phyloP scores from a whole-genome alignment of 2,888 invertebrate species.

The Dryobotodes eremita region DNA sequence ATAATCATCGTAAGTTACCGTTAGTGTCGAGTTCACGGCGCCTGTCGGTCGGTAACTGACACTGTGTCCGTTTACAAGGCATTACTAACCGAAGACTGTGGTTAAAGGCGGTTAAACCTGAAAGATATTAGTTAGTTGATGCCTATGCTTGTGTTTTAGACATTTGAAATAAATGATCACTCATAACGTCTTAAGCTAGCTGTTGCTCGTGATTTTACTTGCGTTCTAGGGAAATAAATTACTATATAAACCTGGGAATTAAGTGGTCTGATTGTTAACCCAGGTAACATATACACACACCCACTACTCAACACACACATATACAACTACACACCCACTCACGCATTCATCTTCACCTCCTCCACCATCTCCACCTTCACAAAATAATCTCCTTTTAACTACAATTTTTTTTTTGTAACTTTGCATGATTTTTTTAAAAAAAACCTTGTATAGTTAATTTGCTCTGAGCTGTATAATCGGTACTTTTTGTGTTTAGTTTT shows the following conservation, averaged over 20 bases:
- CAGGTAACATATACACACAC: not conserved
- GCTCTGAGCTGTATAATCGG: too few relatives aligned
- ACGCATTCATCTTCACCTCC: too few relatives aligned
- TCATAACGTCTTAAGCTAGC: too few relatives aligned
- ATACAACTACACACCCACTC: not conserved
- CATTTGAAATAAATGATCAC: not conserved
- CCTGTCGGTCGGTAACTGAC: slow-evolving; percentile 57
- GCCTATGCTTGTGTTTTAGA: slow-evolving; percentile 4
- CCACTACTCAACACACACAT: not conserved
- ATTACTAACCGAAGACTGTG: slow-evolving; percentile 48
- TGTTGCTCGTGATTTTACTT: not conserved
- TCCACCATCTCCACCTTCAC: too few relatives aligned
- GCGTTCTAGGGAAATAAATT: not conserved
- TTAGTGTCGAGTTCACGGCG: slow-evolving; percentile 52
- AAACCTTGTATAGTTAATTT: too few relatives aligned
- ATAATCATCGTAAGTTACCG: slow-evolving; percentile 50
- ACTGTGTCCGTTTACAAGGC: slow-evolving; percentile 39
- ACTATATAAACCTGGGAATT: not conserved
- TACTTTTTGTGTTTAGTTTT: too few relatives aligned
- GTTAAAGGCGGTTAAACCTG: slow-evolving; percentile 34
- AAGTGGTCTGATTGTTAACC: not conserved
- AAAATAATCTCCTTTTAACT: too few relatives aligned
- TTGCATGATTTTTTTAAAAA: too few relatives aligned
- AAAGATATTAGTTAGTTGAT: slow-evolving; percentile 25
- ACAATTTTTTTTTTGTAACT: too few relatives aligned